phyloP scores from a whole-genome alignment of 2,113 vertebrate species.

The Syrmaticus mikado region DNA sequence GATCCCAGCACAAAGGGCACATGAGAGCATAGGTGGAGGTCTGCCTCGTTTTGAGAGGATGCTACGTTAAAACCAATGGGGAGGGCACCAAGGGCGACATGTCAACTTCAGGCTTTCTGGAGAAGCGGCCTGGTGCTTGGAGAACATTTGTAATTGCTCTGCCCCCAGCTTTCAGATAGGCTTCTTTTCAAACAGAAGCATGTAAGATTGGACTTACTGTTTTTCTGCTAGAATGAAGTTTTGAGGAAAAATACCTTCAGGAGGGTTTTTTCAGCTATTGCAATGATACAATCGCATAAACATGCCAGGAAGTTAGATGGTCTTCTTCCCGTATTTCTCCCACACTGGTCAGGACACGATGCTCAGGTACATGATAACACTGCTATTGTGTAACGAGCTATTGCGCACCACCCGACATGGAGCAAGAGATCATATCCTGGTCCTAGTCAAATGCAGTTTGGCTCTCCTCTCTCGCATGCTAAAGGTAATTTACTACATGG shows the following conservation, averaged over 20 bases:
- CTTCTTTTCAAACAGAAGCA: not conserved
- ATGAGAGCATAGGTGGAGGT: not conserved
- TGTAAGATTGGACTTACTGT: not conserved
- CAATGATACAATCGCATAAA: not conserved
- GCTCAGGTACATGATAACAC: not conserved
- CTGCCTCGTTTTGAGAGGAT: not conserved
- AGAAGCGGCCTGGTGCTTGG: not conserved
- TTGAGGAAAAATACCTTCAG: slow-evolving; percentile 18
- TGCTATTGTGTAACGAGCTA: slow-evolving; percentile 31
- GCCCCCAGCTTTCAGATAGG: not conserved
- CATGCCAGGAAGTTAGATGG: slow-evolving; percentile 17
- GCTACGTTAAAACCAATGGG: not conserved
- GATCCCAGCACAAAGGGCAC: slow-evolving; percentile 59
- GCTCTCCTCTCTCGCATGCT: not conserved
- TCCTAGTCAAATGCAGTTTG: slow-evolving; percentile 14
- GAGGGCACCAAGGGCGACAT: not conserved
- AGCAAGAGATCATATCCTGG: not conserved
- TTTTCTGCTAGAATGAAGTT: not conserved
- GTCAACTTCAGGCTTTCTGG: not conserved
- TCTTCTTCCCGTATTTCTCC: not conserved
- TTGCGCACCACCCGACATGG: not conserved
- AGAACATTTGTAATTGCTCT: not conserved
- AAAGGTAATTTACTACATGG: not conserved
- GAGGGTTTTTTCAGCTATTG: slow-evolving; percentile 5
- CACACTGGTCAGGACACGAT: not conserved